These are phyloP conservation scores for Nanorana parkeri DNA, from an alignment of 2,113 vertebrate species.

Conservation along the genomic window DNA sequence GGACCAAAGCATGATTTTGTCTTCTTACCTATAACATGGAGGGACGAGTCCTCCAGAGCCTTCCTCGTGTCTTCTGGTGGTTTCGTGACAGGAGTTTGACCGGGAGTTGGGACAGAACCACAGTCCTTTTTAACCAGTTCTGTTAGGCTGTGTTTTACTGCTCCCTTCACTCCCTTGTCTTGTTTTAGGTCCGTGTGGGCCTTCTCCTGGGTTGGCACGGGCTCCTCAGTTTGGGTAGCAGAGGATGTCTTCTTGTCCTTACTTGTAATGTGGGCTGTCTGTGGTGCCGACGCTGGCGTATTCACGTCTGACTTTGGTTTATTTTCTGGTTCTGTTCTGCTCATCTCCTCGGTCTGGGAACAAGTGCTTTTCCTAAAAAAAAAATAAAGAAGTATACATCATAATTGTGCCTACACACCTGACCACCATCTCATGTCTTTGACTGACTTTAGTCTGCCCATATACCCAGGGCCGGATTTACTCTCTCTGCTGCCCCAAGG, in stretches of 20 bases:
- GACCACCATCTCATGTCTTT: no score
- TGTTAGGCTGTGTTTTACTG: background rate
- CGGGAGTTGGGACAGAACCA: background rate
- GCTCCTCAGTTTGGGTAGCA: constrained; percentile 51
- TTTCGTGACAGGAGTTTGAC: background rate
- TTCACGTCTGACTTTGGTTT: constrained; percentile 46
- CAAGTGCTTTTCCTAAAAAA: constrained; percentile 66
- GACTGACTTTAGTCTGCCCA: no score
- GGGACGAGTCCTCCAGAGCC: background rate
- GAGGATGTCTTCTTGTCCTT: constrained; percentile 26
- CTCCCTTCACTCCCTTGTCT: background rate
- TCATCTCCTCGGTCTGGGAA: constrained; percentile 47
- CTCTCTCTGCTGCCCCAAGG: no score
- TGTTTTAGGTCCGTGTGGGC: constrained; percentile 45
- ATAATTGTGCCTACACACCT: no score
- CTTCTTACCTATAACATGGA: constrained; percentile 31
- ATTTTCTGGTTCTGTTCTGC: constrained; percentile 13
- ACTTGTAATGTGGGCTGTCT: background rate
- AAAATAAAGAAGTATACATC: background rate
- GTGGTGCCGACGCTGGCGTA: constrained; percentile 19
- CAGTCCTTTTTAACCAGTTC: background rate
- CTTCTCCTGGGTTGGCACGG: background rate
- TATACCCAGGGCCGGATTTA: no score
- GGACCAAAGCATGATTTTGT: no score
- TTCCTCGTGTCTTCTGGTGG: background rate